Evolutionary conservation across 2,888 invertebrate species (phyloP).

Genomic region (Rosalia funebris): DNA sequence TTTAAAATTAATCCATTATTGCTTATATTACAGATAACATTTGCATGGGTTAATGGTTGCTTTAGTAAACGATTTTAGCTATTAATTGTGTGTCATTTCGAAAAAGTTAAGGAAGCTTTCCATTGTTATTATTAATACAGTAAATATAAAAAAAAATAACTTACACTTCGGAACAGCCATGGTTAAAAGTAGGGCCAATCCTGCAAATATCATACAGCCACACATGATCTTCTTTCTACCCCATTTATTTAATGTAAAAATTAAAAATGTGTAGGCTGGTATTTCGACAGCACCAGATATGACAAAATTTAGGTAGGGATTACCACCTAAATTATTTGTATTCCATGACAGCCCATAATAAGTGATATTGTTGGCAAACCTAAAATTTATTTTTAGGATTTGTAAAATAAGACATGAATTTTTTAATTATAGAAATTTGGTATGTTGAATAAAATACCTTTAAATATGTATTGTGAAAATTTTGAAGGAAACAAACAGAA

Average conservation of each 20-base stretch:
- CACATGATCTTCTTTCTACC: slow-evolving; percentile 76
- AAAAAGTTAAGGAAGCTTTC: too few species aligned
- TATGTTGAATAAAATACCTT: too few species aligned
- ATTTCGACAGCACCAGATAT: slow-evolving; percentile 81
- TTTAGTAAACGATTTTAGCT: too few species aligned
- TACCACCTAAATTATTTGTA: slow-evolving; percentile 76
- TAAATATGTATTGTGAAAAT: too few species aligned
- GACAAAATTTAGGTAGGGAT: slow-evolving; percentile 78
- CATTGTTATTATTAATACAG: too few species aligned
- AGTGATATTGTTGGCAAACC: slow-evolving; percentile 81
- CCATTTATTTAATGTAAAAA: slow-evolving; percentile 75
- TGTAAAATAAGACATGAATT: background rate
- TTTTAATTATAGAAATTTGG: too few species aligned
- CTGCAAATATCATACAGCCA: slow-evolving; percentile 74
- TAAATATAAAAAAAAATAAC: too few species aligned
- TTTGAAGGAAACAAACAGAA: too few species aligned
- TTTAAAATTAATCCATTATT: too few species aligned
- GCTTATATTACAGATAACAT: too few species aligned
- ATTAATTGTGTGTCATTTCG: too few species aligned
- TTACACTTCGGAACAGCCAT: slow-evolving; percentile 69
- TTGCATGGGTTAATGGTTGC: too few species aligned
- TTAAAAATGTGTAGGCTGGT: slow-evolving; percentile 75
- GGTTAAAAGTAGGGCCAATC: slow-evolving; percentile 69
- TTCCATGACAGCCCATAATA: slow-evolving; percentile 84
- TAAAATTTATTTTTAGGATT: slow-evolving; percentile 59